These are phyloP conservation scores for Chironomus tepperi DNA, from an alignment of 1,140 invertebrate species.

Conservation along the genomic window DNA sequence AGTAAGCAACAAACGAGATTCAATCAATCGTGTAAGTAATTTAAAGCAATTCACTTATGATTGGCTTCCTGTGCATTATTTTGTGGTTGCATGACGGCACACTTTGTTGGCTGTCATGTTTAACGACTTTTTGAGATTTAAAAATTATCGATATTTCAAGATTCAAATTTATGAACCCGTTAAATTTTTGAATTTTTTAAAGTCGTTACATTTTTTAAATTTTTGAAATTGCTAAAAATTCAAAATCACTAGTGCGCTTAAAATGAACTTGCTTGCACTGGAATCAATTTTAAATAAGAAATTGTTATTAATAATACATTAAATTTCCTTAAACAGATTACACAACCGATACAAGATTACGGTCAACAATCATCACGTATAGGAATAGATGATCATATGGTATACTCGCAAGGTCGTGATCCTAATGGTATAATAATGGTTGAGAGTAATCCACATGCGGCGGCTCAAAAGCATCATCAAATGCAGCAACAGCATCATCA, in stretches of 20 bases:
- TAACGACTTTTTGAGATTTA: too few species aligned
- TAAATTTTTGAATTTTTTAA: too few species aligned
- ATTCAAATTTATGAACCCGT: too few species aligned
- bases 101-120: too few species aligned
- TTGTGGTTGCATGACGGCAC: too few species aligned
- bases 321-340: slow-evolving; percentile 12
- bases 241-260: neutral
- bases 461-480: slow-evolving; percentile 27
- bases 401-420: slow-evolving; percentile 28
- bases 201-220: too few species aligned
- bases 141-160: too few species aligned
- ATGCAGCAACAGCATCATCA: slow-evolving; percentile 25
- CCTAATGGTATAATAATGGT: slow-evolving; percentile 37
- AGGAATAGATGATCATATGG: slow-evolving; percentile 25
- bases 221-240: neutral
- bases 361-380: slow-evolving; percentile 26
- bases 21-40: slow-evolving; percentile 33
- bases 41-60: too few species aligned
- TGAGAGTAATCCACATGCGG: slow-evolving; percentile 28
- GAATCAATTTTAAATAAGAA: too few species aligned
- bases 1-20: slow-evolving; percentile 34
- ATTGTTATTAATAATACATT: too few species aligned
- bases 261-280: neutral
- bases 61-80: too few species aligned
- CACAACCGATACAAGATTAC: slow-evolving; percentile 30